Conservation (phyloP, 2,888 invertebrate species). For the Fragum fragum region DNA sequence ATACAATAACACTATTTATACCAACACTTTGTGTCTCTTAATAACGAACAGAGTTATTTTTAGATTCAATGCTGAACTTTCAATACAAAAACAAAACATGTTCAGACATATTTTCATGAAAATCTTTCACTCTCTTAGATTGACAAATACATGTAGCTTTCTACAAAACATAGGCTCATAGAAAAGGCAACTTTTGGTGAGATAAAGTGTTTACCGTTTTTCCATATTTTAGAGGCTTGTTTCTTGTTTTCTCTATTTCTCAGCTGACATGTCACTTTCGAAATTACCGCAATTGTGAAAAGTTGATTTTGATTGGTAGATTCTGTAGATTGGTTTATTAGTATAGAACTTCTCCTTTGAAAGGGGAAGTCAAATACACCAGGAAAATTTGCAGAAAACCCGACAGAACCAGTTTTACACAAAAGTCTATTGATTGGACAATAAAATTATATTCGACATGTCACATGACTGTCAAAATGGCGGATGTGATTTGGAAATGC, state of each 20-base stretch:
- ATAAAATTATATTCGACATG: background rate
- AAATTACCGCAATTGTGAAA: constrained; percentile 66
- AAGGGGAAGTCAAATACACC: background rate
- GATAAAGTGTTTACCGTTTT: background rate
- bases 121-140: no score
- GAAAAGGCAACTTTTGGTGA: no score
- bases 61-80: no score
- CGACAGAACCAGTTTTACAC: background rate
- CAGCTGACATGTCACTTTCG: constrained; percentile 44
- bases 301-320: constrained; percentile 35
- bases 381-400: background rate
- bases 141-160: no score
- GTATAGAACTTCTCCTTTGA: background rate
- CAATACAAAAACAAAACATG: background rate
- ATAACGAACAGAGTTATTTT: no score
- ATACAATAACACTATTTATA: no score
- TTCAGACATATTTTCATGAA: background rate
- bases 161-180: no score
- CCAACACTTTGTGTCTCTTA: no score
- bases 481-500: constrained; percentile 34
- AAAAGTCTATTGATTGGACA: background rate
- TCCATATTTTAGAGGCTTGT: constrained; percentile 2
- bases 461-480: constrained; percentile 79
- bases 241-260: background rate
- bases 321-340: background rate